A percentile compares a stretch with the other conserved stretches of the same genome.
Conservation (phyloP, 1,140 invertebrate genomes). For the Helicoverpa zea region DNA sequence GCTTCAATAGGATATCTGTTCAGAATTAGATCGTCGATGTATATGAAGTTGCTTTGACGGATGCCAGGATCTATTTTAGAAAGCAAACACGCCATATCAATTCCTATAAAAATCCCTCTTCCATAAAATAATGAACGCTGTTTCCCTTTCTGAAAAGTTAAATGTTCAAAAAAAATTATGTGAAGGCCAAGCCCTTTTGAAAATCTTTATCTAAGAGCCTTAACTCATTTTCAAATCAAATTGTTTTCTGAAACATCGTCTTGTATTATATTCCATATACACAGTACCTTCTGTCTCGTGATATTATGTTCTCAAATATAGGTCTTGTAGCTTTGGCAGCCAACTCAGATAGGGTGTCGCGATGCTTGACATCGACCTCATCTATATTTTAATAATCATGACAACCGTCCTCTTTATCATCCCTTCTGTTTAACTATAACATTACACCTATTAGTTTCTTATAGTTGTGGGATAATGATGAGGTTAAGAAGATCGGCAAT, state of each 20-base stretch:
- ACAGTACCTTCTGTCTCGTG: conserved; percentile 18
- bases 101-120: neutral
- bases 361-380: conserved; percentile 31
- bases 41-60: neutral
- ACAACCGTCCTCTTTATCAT: neutral
- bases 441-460: neutral
- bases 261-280: conserved; percentile 21
- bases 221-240: neutral
- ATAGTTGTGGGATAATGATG: too few species aligned
- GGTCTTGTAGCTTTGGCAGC: conserved; percentile 34
- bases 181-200: neutral
- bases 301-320: conserved; percentile 30
- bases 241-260: neutral
- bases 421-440: too few species aligned
- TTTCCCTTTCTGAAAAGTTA: too few species aligned
- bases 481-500: too few species aligned
- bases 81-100: too few species aligned
- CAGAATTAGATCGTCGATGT: conserved; percentile 6
- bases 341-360: conserved; percentile 16
- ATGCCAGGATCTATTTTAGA: too few species aligned
- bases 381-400: conserved; percentile 43
- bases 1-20: conserved; percentile 5
- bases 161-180: too few species aligned
- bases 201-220: neutral
- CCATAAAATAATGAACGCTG: too few species aligned